Base-by-base conservation (phyloP, 2,113 vertebrate genomes). In the Eudyptes chrysolophus region DNA sequence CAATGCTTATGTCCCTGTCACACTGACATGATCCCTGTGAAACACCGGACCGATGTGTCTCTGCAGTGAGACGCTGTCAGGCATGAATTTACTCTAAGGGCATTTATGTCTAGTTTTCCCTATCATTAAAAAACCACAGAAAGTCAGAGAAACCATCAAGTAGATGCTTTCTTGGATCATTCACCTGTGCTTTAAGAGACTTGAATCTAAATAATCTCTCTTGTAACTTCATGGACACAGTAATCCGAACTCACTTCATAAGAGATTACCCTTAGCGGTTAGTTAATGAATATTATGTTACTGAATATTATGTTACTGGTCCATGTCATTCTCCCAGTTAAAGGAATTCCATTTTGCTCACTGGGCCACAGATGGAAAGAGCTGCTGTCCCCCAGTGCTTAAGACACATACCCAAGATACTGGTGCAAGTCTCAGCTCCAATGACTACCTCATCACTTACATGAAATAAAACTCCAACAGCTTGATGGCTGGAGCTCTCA, bases 11-110 rank as follows among this genome's bases (percentile, higher is more conserved):
- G 62, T 15, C 48, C 29, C 61, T 48, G 74, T 92, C 87, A 85
- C 27, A 26, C 13, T 79, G 93, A 90, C 58, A 54, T 32, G 70
- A 84, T 57, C 84, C 58, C 55, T 48, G 20, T 52, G 74, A 89
- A 93, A 48, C 61, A 65, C 22, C 3, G 4, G 21, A 24, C 4
- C 9, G 8, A 69, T 20, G 13, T 46, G 84, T 69, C 92, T 79
- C 38, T 82, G 61, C 65, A 55, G 57, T 44, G 48, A 91, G 61
- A 95, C 80, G 94, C 29, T 92, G 66, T 80, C 89, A 93, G 54
- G 61, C 58, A 93, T 38, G 49, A 85, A 65, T 92, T 95, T 93
- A 72, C 61, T 82, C 74, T 96, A 24, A 92, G 62, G 82, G 54
- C 82, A 80, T 87, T 79, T 91, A 72, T 34, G 40, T 79, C 69